Evolutionary conservation across 1,140 invertebrate genomes (phyloP).

Genomic region (Oncopodura yosiiana): DNA sequence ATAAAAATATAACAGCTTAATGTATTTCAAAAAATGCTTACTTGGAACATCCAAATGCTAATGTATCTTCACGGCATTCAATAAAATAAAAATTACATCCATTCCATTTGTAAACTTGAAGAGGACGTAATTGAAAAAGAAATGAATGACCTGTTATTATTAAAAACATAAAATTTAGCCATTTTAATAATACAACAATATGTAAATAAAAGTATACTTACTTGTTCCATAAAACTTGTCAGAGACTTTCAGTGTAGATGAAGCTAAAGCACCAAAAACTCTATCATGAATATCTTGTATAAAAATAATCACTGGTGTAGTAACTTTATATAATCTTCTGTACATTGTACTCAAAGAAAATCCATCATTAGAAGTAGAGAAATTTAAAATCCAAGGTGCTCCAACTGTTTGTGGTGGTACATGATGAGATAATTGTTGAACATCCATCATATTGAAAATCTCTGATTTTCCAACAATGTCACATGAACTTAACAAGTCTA

Average conservation of each 20-base stretch:
- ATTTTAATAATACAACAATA: not conserved
- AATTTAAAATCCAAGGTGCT: conserved; percentile 89
- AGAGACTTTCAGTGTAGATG: conserved; percentile 73
- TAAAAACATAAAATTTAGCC: not conserved
- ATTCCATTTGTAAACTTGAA: conserved; percentile 89
- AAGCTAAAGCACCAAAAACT: conserved; percentile 83
- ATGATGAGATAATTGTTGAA: conserved; percentile 69
- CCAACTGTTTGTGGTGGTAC: conserved; percentile 84
- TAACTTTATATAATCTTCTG: conserved; percentile 71
- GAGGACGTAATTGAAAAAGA: conserved; percentile 65
- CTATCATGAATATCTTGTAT: conserved; percentile 84
- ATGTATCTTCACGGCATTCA: conserved; percentile 87
- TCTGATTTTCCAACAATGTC: conserved; percentile 75
- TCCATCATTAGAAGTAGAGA: conserved; percentile 91
- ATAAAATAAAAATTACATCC: conserved; percentile 98
- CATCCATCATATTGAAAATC: conserved; percentile 77
- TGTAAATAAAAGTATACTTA: not conserved
- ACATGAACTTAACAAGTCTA: conserved; percentile 47
- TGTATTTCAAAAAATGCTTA: conserved; percentile 46
- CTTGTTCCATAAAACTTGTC: conserved; percentile 86
- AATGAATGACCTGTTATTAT: conserved; percentile 79
- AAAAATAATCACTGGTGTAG: conserved; percentile 72
- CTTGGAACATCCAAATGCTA: conserved; percentile 94
- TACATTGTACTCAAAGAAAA: conserved; percentile 96
- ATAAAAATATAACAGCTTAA: not conserved